Base-by-base conservation (phyloP, 2,113 vertebrate species). In the Alces alces region DNA sequence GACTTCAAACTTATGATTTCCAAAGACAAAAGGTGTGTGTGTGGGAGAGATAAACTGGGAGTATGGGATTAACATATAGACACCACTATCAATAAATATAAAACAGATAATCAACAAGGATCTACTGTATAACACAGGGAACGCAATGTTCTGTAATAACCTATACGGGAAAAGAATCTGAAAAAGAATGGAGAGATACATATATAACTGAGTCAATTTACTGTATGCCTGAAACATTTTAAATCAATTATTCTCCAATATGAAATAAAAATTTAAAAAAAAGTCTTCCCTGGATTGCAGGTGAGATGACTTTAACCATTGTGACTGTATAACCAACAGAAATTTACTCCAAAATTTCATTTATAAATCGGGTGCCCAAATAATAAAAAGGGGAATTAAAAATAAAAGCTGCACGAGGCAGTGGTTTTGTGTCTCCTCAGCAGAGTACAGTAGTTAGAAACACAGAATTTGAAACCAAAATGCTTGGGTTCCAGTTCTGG, bases 371-470 rank as follows among this genome's bases (percentile, higher is more conserved):
- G 2, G 25, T 94, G 58, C 92, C 70, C 91, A 78, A 97, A 83
- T 97, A 98, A 93, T 97, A 30, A 10, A 43, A 90, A 91, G 78
- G 33, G 58, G 50, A 54, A 57, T 94, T 82, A 80, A 80, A 87
- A 92, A 80, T 33, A 80, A 52, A 82, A 89, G 57, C n/a, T 61
- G 14, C 43, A 15, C 0, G 15, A 50, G 50, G 21, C n/a, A 57
- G 23, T 28, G 27, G n/a, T 36, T 93, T 70, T 52, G 28, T 91
- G 47, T 30, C 55, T 94, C 43, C 57, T 80, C 28, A 17, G 58
- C 50, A 58, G 1, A 88, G 57, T 11, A 33, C 6, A 45, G 30
- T 7, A 47, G 45, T 61, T 43, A 83, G 52, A 14, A 73, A 90
- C 30, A 64, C n/a, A 83, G 80, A 76, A 66, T 92, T 66, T 94